Conservation (phyloP, 2,797 vertebrate species). For the Girardinus metallicus region DNA sequence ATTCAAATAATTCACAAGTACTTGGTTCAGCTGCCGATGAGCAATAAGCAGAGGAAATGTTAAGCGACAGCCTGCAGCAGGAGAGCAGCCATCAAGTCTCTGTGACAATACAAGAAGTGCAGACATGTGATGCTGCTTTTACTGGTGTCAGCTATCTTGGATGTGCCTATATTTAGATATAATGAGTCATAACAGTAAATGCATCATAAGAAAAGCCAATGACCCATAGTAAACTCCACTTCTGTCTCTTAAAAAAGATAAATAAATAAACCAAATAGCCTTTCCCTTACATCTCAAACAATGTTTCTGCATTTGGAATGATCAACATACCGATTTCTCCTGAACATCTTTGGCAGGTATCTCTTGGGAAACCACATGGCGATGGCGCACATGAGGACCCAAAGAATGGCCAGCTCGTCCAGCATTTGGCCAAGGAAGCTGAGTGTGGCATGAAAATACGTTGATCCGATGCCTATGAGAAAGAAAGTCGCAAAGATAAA, state of each 20-base stretch:
- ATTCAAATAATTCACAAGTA: constrained; percentile 11
- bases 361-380: constrained; percentile 99
- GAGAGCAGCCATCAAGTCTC: constrained; percentile 26
- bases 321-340: constrained; percentile 88
- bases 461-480: constrained; percentile 92
- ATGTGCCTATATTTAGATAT: constrained; percentile 74
- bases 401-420: constrained; percentile 95
- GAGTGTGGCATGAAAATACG: constrained; percentile 98
- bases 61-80: constrained; percentile 26
- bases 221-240: constrained; percentile 10
- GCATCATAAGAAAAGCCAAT: constrained; percentile 38
- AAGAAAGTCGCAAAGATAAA: constrained; percentile 10
- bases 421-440: constrained; percentile 99
- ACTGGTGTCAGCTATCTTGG: constrained; percentile 72
- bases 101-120: constrained; percentile 63
- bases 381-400: constrained; percentile 98
- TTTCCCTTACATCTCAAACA: neutral
- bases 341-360: constrained; percentile 93
- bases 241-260: neutral
- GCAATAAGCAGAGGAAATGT: neutral
- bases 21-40: neutral
- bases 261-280: neutral
- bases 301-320: neutral
- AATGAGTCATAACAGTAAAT: constrained; percentile 29
- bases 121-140: constrained; percentile 70